A percentile compares a stretch with the other conserved stretches of the same genome.
These are phyloP conservation scores for Tretioscincus oriximinensis DNA, from an alignment of 2,113 vertebrate species.

Conservation along the genomic window DNA sequence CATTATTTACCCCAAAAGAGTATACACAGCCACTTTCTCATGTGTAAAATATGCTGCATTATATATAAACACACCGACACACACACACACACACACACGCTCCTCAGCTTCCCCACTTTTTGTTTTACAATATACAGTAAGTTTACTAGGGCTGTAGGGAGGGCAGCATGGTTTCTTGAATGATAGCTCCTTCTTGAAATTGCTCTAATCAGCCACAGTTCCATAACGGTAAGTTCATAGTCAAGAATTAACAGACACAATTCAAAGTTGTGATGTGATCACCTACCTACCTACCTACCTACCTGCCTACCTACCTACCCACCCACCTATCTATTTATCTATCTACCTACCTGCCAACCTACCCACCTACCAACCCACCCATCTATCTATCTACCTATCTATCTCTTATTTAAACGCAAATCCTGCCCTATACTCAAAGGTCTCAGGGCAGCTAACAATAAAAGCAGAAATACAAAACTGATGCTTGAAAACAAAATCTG, in stretches of 20 bases:
- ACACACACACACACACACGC: too few relatives aligned
- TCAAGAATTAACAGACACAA: neutral
- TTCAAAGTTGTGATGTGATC: neutral
- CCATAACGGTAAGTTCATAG: slow-evolving; percentile 28
- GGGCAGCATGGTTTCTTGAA: neutral
- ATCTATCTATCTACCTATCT: too few relatives aligned
- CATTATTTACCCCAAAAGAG: slow-evolving; percentile 53
- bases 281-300: too few relatives aligned
- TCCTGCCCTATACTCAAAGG: too few relatives aligned
- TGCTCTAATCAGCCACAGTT: slow-evolving; percentile 1
- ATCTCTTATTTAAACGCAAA: too few relatives aligned
- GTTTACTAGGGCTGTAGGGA: slow-evolving; percentile 12
- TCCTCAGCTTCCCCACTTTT: neutral
- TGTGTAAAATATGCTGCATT: neutral
- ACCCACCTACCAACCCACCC: too few relatives aligned
- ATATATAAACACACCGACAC: neutral
- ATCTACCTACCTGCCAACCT: too few relatives aligned
- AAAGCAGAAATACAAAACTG: too few relatives aligned
- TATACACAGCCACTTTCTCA: slow-evolving; percentile 28
- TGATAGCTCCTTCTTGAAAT: slow-evolving; percentile 32
- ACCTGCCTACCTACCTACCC: too few relatives aligned
- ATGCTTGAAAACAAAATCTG: too few relatives aligned
- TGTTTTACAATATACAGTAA: neutral
- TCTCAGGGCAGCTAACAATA: too few relatives aligned
- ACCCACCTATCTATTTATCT: too few relatives aligned